These are phyloP conservation scores for Trichonephila inaurata DNA, from an alignment of 1,140 invertebrate species.

Conservation along the genomic window DNA sequence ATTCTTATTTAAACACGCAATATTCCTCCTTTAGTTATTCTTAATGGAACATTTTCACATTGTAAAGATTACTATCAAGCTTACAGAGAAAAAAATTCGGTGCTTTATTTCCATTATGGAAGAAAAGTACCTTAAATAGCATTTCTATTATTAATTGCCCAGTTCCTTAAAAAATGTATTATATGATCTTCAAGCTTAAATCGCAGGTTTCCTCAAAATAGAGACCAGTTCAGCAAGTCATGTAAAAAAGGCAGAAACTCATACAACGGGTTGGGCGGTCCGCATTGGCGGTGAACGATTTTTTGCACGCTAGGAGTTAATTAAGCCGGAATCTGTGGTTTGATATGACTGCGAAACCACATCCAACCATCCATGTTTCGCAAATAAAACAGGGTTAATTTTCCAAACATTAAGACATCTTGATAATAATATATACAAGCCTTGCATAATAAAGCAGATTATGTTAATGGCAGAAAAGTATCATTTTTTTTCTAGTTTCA, in stretches of 20 bases:
- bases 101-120: conserved; percentile 11
- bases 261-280: not conserved
- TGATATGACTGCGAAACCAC: not conserved
- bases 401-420: conserved; percentile 27
- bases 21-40: not conserved
- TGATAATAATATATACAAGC: conserved; percentile 5
- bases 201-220: not conserved
- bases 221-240: not conserved
- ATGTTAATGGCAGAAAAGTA: not conserved
- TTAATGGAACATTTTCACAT: not conserved
- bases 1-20: not conserved
- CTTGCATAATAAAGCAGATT: not conserved
- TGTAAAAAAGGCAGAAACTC: not conserved
- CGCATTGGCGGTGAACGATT: not conserved
- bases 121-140: not conserved
- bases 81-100: not conserved
- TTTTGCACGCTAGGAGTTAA: conserved; percentile 16
- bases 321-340: conserved; percentile 29
- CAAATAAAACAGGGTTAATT: conserved; percentile 10
- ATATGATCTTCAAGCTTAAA: not conserved
- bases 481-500: not conserved
- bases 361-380: not conserved
- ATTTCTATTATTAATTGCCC: not conserved
- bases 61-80: not conserved
- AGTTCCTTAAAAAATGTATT: not conserved